Base-by-base conservation (phyloP, 2,888 invertebrate genomes). In the Flabesymbios commensalis region DNA sequence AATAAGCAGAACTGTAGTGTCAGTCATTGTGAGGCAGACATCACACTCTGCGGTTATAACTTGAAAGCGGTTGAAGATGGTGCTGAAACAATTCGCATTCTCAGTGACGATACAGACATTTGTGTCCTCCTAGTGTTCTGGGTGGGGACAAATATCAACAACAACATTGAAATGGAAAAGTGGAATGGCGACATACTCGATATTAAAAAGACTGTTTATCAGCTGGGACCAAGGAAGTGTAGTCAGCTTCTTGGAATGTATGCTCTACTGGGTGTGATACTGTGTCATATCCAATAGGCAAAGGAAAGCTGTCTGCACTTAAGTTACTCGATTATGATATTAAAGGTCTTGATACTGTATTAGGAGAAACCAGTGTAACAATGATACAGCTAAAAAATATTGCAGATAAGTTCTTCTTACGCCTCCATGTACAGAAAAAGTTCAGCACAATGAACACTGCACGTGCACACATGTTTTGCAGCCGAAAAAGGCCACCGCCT, bases 71-170 rank as follows among this genome's bases (percentile, higher is more conserved):
- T 45, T 10, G 45, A 14, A 45, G 45, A 45, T 19, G 45, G 45
- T 24, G 24, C 45, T 7, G n/a, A 45, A 45, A 45, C 45, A 14
- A 22, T 45, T 24, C 45, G 45, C 10, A 45, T 45, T 22, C 24
- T 45, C 45, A 45, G 45, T 45, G 45, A 45, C 22, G 45, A 45
- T 22, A 45, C 45, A 10, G 45, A 45, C 45, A 22, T 45, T 24
- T 45, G 10, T 45, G 24, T 45, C 24, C 45, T 45, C 7, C 22
- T 45, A 22, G 24, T 45, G 45, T 45, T 19, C 45, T n/a, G n/a
- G n/a, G n/a, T n/a, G n/a, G 14, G 45, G 45, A n/a, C n/a, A n/a
- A n/a, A n/a, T n/a, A n/a, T n/a, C n/a, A n/a, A n/a, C n/a, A n/a
- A n/a, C n/a, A n/a, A n/a, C n/a, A n/a, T n/a, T n/a, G n/a, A n/a